Percentiles rank a stretch among this genome's conserved stretches.
Conservation (phyloP, 2,888 invertebrate genomes). For the Microplitis manilae region DNA sequence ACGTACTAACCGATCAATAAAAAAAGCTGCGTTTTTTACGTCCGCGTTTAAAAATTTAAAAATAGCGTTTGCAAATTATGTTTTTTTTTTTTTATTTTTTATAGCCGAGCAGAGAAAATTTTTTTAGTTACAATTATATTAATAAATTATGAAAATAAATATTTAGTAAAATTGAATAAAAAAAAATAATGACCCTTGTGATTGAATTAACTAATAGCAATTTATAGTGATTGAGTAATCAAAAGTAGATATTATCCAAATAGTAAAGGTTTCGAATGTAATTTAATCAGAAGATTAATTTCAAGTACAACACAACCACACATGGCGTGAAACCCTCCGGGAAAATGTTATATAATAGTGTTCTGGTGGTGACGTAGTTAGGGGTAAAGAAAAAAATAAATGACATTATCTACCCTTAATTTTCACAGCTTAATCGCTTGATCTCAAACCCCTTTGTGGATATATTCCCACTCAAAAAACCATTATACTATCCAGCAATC, state of each 20-base stretch:
- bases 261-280: background rate
- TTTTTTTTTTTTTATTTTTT: too few species aligned
- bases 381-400: background rate
- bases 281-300: background rate
- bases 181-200: background rate
- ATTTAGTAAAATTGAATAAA: background rate
- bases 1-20: too few species aligned
- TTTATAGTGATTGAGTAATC: background rate
- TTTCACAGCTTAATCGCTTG: background rate
- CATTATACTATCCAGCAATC: background rate
- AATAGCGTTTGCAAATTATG: too few species aligned
- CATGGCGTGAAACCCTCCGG: background rate
- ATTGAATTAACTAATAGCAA: background rate
- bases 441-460: background rate
- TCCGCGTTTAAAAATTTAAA: too few species aligned
- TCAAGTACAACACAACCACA: background rate
- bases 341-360: conserved; percentile 1
- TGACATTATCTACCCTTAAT: conserved; percentile 1
- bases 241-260: background rate
- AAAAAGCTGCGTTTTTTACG: too few species aligned
- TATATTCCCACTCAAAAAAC: background rate
- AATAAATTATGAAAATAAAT: too few species aligned
- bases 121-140: background rate
- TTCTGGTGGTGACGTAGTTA: background rate
- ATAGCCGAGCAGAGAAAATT: background rate